Conservation (phyloP, 2,113 vertebrate genomes). For the Solea senegalensis region DNA sequence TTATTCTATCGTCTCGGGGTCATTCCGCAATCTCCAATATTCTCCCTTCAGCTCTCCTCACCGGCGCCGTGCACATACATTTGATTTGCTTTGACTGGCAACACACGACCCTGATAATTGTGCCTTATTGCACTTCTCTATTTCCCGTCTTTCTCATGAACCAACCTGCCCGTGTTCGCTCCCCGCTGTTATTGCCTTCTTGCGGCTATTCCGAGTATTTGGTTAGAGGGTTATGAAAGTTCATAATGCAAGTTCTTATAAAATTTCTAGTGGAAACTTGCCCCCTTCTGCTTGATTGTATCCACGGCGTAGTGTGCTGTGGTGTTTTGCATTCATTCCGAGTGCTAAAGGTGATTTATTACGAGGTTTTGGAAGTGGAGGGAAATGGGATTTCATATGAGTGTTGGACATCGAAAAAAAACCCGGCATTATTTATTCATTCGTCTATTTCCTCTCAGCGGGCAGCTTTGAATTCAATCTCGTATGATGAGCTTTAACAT, state of each 20-base stretch:
- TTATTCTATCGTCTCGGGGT: neutral
- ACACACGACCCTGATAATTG: conserved; percentile 48
- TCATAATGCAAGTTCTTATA: conserved; percentile 24
- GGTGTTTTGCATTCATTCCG: conserved; percentile 2
- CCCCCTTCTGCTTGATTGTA: neutral
- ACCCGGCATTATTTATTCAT: conserved; percentile 39
- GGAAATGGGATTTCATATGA: neutral
- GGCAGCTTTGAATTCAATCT: conserved; percentile 21
- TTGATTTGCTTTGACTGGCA: conserved; percentile 56
- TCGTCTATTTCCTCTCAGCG: conserved; percentile 23
- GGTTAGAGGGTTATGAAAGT: conserved; percentile 51
- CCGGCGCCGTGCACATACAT: conserved; percentile 33
- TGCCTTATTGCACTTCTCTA: conserved; percentile 60
- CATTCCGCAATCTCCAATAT: conserved; percentile 28
- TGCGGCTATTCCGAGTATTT: conserved; percentile 44
- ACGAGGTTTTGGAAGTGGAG: neutral
- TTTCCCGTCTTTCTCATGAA: conserved; percentile 26
- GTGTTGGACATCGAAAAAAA: conserved; percentile 29
- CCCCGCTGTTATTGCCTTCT: conserved; percentile 55
- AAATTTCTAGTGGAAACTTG: neutral
- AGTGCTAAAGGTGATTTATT: conserved; percentile 32
- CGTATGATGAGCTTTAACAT: conserved; percentile 1
- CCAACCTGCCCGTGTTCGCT: conserved; percentile 22
- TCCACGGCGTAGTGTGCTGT: neutral
- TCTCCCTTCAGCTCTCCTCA: conserved; percentile 18